Evolutionary conservation across 2,888 invertebrate genomes (phyloP).

Genomic region (Corythucha ciliata): DNA sequence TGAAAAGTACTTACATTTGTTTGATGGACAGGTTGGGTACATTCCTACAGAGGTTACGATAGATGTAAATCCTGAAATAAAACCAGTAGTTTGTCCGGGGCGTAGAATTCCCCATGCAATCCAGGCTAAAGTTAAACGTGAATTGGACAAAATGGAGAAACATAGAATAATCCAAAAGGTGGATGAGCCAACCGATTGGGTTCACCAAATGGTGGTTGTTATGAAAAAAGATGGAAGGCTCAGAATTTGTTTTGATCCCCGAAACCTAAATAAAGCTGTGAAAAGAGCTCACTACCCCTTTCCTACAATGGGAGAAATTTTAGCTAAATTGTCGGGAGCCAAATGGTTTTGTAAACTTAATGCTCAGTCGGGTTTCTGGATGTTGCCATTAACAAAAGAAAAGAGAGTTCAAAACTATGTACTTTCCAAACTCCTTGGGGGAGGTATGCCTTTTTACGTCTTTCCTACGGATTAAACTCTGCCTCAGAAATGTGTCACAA

Average conservation of each 20-base stretch:
- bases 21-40: conserved; percentile 15
- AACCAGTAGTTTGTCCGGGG: conserved; percentile 9
- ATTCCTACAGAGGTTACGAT: not conserved
- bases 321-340: not conserved
- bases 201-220: conserved; percentile 11
- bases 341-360: conserved; percentile 12
- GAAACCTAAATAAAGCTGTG: conserved; percentile 13
- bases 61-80: not conserved
- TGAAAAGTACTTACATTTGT: conserved; percentile 7
- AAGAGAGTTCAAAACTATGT: not conserved
- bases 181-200: conserved; percentile 9
- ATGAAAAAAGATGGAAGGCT: conserved; percentile 10
- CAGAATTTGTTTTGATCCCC: conserved; percentile 18
- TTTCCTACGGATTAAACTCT: conserved; percentile 39
- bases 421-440: conserved; percentile 22
- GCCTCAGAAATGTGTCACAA: conserved; percentile 33
- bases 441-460: conserved; percentile 35
- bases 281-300: conserved; percentile 15
- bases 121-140: conserved; percentile 5
- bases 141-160: conserved; percentile 11
- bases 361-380: conserved; percentile 19
- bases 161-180: not conserved
- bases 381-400: conserved; percentile 9
- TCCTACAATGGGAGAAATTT: conserved; percentile 19
- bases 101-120: conserved; percentile 10